Percentiles rank a stretch among this genome's conserved stretches.
Evolutionary conservation across 2,888 invertebrate species (phyloP).

Genomic region (Sphaeridia pumilis): DNA sequence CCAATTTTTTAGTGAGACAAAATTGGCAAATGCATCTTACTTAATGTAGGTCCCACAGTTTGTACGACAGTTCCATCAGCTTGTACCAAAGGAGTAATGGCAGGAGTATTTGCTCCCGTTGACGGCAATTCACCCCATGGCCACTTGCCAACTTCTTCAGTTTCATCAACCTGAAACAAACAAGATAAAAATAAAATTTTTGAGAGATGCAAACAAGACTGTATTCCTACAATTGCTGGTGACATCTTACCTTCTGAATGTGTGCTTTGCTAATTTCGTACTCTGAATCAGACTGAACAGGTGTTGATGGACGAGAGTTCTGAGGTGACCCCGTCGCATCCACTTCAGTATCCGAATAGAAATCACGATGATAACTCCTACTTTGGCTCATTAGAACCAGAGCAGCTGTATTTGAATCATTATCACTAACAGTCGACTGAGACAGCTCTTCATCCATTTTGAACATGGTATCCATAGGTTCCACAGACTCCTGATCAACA

Average conservation of each 20-base stretch:
- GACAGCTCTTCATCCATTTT: slow-evolving; percentile 41
- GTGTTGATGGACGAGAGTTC: slow-evolving; percentile 63
- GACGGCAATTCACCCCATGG: slow-evolving; percentile 36
- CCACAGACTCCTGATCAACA: slow-evolving; percentile 32
- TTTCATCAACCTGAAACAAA: slow-evolving; percentile 21
- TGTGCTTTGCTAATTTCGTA: slow-evolving; percentile 50
- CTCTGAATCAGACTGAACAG: slow-evolving; percentile 89
- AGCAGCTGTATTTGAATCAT: slow-evolving; percentile 36
- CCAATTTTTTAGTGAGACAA: too few relatives aligned
- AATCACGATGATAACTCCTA: slow-evolving; percentile 34
- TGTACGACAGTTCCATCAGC: not conserved
- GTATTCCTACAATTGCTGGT: too few relatives aligned
- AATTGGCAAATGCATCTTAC: slow-evolving; percentile 3
- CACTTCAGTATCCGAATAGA: slow-evolving; percentile 36
- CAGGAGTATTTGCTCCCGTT: slow-evolving; percentile 30
- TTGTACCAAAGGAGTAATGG: slow-evolving; percentile 22
- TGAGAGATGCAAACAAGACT: not conserved
- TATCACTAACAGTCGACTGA: slow-evolving; percentile 41
- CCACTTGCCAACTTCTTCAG: slow-evolving; percentile 36
- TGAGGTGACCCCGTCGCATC: slow-evolving; percentile 37
- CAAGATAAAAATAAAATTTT: not conserved
- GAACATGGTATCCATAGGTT: slow-evolving; percentile 33
- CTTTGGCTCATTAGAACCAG: slow-evolving; percentile 20
- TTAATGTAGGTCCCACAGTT: not conserved
- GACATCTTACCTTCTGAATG: slow-evolving; percentile 27